Conservation (phyloP, 2,888 invertebrate species). For the Caenorhabditis imperialis region DNA sequence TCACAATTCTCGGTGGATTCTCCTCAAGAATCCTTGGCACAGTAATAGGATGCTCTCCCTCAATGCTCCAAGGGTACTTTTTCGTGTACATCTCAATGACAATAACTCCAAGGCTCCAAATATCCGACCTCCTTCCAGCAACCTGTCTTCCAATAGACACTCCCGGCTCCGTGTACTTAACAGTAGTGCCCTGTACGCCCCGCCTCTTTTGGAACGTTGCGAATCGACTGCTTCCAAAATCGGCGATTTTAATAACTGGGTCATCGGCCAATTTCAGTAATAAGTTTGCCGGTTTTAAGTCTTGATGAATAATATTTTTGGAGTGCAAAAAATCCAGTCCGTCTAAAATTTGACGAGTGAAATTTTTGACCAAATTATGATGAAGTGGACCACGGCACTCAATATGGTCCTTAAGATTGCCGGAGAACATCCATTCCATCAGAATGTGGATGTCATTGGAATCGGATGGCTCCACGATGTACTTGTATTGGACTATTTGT, state of each 20-base stretch:
- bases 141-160: constrained; percentile 44
- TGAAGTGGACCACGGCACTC: constrained; percentile 34
- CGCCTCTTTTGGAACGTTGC: constrained; percentile 9
- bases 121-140: constrained; percentile 66
- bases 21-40: constrained; percentile 42
- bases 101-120: constrained; percentile 72
- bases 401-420: constrained; percentile 78
- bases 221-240: constrained; percentile 80
- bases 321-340: constrained; percentile 80
- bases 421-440: constrained; percentile 81
- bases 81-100: constrained; percentile 65
- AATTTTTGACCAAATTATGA: constrained; percentile 32
- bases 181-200: constrained; percentile 62
- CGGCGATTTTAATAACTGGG: constrained; percentile 79
- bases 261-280: constrained; percentile 79
- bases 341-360: constrained; percentile 78
- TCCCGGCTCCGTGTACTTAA: constrained; percentile 72
- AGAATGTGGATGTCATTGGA: constrained; percentile 77
- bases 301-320: constrained; percentile 80
- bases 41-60: constrained; percentile 40
- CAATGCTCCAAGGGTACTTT: constrained; percentile 66
- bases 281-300: constrained; percentile 80
- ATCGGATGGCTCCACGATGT: constrained; percentile 38
- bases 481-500: constrained; percentile 49
- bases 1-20: constrained; percentile 15